These are phyloP conservation scores for Passer domesticus DNA, from an alignment of 2,113 vertebrate species.

Conservation along the genomic window DNA sequence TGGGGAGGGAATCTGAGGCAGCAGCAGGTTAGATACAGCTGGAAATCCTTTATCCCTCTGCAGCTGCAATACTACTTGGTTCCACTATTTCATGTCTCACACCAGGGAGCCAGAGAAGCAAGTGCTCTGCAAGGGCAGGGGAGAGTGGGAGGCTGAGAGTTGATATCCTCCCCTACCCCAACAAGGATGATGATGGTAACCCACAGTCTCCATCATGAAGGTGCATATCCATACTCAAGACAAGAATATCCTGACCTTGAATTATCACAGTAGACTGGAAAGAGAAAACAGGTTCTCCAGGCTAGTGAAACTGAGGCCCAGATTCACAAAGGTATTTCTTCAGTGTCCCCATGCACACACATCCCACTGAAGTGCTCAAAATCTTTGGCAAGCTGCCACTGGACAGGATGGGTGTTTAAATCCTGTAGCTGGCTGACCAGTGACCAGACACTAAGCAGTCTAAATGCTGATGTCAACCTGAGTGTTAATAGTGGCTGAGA, in stretches of 20 bases:
- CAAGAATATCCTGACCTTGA: background rate
- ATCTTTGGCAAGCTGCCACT: background rate
- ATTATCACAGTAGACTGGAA: background rate
- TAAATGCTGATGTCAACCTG: background rate
- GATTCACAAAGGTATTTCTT: background rate
- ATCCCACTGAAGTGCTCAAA: background rate
- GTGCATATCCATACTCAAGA: rapidly evolving
- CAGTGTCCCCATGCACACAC: rapidly evolving
- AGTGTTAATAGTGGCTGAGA: background rate
- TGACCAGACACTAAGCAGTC: background rate
- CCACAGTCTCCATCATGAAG: background rate
- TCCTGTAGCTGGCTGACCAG: background rate
- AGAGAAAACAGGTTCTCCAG: background rate
- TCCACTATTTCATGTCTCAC: background rate
- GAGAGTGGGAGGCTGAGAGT: background rate
- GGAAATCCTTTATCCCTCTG: background rate
- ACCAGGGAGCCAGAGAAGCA: background rate
- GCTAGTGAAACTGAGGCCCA: background rate
- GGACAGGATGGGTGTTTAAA: background rate
- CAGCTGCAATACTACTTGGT: background rate
- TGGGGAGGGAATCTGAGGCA: background rate
- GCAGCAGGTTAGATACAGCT: background rate
- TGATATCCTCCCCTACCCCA: background rate
- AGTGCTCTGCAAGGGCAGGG: background rate
- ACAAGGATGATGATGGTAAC: background rate